Percentiles rank a stretch among this genome's conserved stretches.
Evolutionary conservation across 2,797 vertebrate genomes (phyloP).

Genomic region (Sebastes taczanowskii): DNA sequence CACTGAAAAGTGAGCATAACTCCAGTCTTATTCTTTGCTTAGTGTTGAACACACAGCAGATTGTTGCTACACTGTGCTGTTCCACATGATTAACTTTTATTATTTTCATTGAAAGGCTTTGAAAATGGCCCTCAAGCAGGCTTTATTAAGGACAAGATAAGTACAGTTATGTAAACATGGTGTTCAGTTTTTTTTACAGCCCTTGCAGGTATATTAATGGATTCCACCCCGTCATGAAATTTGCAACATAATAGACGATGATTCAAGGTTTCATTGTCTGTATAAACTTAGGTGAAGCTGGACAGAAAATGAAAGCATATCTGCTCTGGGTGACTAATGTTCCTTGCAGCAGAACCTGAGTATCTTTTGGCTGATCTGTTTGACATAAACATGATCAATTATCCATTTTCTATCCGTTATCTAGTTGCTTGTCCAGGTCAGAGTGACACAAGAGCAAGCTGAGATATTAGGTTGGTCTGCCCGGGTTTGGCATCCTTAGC

Average conservation of each 20-base stretch:
- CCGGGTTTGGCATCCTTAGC: neutral
- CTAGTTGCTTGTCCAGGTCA: neutral
- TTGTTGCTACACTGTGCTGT: neutral
- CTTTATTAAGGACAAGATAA: neutral
- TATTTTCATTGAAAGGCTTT: neutral
- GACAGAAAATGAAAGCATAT: neutral
- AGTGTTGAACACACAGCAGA: neutral
- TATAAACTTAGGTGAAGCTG: neutral
- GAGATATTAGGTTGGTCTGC: neutral
- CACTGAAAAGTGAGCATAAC: neutral
- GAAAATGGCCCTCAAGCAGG: neutral
- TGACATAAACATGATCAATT: neutral
- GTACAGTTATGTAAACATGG: neutral
- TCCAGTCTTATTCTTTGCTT: neutral
- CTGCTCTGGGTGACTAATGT: neutral
- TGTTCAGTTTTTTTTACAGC: neutral
- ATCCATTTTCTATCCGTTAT: neutral
- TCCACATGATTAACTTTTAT: neutral
- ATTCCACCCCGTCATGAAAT: neutral
- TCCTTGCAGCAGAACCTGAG: neutral
- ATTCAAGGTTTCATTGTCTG: neutral
- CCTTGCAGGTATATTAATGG: neutral
- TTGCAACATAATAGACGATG: neutral
- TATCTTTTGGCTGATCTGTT: neutral
- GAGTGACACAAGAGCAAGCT: neutral